Conservation (phyloP, 2,888 invertebrate genomes). For the Pteria penguin region DNA sequence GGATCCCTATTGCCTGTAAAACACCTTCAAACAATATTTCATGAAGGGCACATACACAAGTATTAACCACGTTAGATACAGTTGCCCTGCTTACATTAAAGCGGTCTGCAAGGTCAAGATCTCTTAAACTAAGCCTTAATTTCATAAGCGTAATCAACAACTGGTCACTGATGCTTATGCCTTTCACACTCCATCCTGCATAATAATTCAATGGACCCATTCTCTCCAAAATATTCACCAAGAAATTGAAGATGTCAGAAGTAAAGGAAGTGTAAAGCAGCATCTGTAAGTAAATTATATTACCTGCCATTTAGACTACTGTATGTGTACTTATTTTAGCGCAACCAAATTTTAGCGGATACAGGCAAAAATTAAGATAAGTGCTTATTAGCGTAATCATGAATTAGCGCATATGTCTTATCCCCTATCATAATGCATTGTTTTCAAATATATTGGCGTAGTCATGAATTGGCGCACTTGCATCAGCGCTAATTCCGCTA, state of each 20-base stretch:
- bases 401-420: no score
- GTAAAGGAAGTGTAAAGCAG: slow-evolving; percentile 8
- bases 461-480: no score
- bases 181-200: slow-evolving; percentile 1
- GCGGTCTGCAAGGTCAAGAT: slow-evolving; percentile 6
- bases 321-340: no score
- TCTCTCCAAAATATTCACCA: slow-evolving; percentile 3
- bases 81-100: slow-evolving; percentile 4
- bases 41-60: background rate
- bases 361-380: no score
- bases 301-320: no score
- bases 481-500: no score
- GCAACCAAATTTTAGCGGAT: no score
- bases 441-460: no score
- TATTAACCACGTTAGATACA: slow-evolving; percentile 9
- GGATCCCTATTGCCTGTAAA: background rate
- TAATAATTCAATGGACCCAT: slow-evolving; percentile 10
- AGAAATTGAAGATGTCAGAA: background rate
- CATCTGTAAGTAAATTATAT: no score
- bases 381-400: no score
- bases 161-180: background rate
- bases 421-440: no score
- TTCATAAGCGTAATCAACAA: slow-evolving; percentile 16
- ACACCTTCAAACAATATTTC: slow-evolving; percentile 13
- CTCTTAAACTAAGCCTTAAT: background rate